Evolutionary conservation across 2,113 vertebrate species (phyloP).

Genomic region (Urocynchramus pylzowi): DNA sequence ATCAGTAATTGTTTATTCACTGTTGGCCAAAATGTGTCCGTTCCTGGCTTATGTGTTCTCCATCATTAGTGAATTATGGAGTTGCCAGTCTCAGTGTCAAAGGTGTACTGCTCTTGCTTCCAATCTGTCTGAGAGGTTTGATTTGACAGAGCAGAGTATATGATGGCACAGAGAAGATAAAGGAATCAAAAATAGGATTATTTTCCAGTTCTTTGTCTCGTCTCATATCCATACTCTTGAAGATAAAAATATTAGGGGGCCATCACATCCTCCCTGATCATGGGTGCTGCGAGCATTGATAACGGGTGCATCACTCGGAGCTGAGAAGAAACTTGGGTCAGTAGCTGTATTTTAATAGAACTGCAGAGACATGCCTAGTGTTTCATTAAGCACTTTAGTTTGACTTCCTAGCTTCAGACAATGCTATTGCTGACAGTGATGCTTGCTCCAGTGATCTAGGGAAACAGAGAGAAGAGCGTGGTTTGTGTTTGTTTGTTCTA

Average conservation of each 20-base stretch:
- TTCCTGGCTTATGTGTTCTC: not conserved
- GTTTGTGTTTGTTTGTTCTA: not conserved
- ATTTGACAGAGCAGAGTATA: not conserved
- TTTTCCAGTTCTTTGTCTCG: not conserved
- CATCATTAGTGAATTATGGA: not conserved
- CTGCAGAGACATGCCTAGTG: not conserved
- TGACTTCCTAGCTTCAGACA: not conserved
- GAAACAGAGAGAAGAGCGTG: not conserved
- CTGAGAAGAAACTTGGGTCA: not conserved
- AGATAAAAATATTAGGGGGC: not conserved
- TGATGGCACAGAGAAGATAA: not conserved
- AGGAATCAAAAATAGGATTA: not conserved
- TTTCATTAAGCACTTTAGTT: not conserved
- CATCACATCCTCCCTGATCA: not conserved
- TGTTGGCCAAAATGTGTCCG: accelerated
- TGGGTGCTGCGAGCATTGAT: not conserved
- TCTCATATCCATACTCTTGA: not conserved
- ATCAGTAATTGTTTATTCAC: not conserved
- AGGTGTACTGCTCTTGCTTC: not conserved
- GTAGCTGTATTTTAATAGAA: not conserved
- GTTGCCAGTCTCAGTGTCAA: not conserved
- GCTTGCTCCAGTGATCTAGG: not conserved
- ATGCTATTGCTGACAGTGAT: not conserved
- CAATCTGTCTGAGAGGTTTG: not conserved
- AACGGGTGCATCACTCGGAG: not conserved